phyloP scores from a whole-genome alignment of 2,113 vertebrate species.

The Eubucco bourcierii region DNA sequence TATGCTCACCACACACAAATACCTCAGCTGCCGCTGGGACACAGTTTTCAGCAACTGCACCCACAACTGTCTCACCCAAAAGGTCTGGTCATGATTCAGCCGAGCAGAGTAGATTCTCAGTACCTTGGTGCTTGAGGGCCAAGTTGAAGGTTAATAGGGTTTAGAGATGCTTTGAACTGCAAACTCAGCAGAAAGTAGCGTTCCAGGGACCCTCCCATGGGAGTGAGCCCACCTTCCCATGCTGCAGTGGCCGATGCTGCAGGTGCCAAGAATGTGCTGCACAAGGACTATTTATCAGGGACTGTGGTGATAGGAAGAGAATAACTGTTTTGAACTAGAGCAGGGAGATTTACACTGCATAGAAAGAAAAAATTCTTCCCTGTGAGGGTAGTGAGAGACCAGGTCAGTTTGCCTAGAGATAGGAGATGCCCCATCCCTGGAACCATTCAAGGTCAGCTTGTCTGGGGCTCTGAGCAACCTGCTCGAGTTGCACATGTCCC shows the following conservation, averaged over 20 bases:
- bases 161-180: background rate
- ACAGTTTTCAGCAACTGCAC: rapidly evolving
- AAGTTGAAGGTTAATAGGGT: background rate
- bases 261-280: background rate
- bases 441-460: background rate
- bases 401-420: background rate
- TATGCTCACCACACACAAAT: background rate
- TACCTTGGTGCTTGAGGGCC: background rate
- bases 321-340: background rate
- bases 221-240: background rate
- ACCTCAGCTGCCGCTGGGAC: rapidly evolving
- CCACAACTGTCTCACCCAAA: background rate
- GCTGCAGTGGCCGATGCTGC: background rate
- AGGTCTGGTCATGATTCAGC: background rate
- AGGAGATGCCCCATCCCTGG: no score
- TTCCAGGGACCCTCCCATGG: background rate
- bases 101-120: background rate
- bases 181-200: background rate
- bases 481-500: background rate
- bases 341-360: background rate
- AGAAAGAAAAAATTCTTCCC: background rate
- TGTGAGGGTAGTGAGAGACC: background rate
- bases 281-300: background rate
- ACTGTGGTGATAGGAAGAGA: background rate
- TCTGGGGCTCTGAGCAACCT: background rate